Conservation (phyloP, 1,140 invertebrate species). For the Drosophila seguyi region DNA sequence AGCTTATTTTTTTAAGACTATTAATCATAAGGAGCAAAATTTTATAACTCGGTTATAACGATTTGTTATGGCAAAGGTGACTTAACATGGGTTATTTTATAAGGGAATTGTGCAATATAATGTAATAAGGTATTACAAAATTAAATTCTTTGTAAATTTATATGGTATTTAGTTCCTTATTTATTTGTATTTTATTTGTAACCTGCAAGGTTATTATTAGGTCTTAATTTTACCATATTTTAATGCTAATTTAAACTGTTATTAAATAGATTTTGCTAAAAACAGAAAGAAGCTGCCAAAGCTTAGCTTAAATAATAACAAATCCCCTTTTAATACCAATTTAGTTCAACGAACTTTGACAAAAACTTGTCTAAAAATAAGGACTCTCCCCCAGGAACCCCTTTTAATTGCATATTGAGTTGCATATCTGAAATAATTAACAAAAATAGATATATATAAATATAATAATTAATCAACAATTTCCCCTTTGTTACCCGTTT, state of each 20-base stretch:
- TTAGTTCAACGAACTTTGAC: neutral
- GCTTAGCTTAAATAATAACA: too few relatives aligned
- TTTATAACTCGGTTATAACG: neutral
- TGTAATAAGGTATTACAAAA: too few relatives aligned
- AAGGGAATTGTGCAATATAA: neutral
- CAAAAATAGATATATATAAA: neutral
- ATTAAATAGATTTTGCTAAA: too few relatives aligned
- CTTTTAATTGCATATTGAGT: conserved; percentile 20
- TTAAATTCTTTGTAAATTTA: too few relatives aligned
- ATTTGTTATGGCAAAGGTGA: neutral
- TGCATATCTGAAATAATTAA: neutral
- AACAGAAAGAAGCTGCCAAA: too few relatives aligned
- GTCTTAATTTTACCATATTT: too few relatives aligned
- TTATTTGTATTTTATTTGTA: neutral
- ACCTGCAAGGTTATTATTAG: too few relatives aligned
- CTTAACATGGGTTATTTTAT: neutral
- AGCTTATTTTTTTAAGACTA: neutral
- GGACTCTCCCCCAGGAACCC: neutral
- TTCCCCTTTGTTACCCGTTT: conserved; percentile 25
- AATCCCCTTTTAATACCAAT: too few relatives aligned
- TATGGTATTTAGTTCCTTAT: too few relatives aligned
- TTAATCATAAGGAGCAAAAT: neutral
- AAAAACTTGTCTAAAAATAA: neutral
- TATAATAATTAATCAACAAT: neutral
- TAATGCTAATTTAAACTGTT: too few relatives aligned